A percentile compares a stretch with the other conserved stretches of the same genome.
Evolutionary conservation across 2,113 vertebrate species (phyloP).

Genomic region (Copsychus sechellarum): DNA sequence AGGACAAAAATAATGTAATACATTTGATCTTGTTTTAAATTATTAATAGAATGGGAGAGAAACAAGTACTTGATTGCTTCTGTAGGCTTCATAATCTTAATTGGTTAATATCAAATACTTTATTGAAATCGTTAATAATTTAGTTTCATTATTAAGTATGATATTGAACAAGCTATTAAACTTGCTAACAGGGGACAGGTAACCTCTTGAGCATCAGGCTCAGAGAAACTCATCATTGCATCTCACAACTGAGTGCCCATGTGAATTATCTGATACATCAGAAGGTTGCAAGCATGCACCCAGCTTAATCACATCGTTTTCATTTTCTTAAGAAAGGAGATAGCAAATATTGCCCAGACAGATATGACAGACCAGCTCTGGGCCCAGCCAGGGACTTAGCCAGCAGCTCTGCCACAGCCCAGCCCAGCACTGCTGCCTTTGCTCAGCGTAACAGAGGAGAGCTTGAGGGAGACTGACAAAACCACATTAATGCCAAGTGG

Average conservation of each 20-base stretch:
- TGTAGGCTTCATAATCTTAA: background rate
- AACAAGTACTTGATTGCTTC: slow-evolving; percentile 8
- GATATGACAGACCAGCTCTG: background rate
- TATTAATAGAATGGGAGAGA: background rate
- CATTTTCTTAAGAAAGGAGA: background rate
- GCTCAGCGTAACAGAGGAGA: background rate
- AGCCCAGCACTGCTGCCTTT: background rate
- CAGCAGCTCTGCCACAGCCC: background rate
- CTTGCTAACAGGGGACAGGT: background rate
- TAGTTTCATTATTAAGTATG: background rate
- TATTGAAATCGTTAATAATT: slow-evolving; percentile 9
- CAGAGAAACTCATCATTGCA: background rate
- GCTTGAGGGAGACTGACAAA: background rate
- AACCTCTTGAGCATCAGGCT: background rate
- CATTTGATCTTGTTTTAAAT: slow-evolving; percentile 7
- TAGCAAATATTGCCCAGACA: background rate
- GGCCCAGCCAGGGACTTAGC: background rate
- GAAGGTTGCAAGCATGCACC: background rate
- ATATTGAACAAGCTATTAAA: slow-evolving; percentile 1
- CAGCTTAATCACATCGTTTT: background rate
- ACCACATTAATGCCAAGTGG: background rate
- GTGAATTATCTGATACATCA: background rate
- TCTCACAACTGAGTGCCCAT: background rate
- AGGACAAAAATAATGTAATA: background rate
- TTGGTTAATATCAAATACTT: background rate